Percentiles rank a stretch among this genome's conserved stretches.
These are phyloP conservation scores for Rhinella marina DNA, from an alignment of 2,797 vertebrate species.

Conservation along the genomic window DNA sequence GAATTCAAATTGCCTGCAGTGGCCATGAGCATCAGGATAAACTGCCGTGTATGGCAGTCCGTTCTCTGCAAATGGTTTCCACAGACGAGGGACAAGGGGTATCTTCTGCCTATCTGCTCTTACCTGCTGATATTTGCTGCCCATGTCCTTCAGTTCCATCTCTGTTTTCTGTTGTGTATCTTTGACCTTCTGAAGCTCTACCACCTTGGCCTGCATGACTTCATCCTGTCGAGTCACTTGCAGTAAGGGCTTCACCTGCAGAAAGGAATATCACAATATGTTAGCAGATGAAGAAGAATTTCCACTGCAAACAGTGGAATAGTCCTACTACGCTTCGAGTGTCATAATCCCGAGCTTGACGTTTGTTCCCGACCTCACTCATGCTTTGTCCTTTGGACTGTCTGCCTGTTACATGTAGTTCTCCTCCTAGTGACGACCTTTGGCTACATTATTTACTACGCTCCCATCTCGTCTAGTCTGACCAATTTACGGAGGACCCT, in stretches of 20 bases:
- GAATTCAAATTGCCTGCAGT: background rate
- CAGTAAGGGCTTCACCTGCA: conserved; percentile 88
- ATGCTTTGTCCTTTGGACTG: too few relatives aligned
- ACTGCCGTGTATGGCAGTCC: background rate
- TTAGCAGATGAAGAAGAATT: background rate
- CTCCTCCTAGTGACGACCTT: too few relatives aligned
- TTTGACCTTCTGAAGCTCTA: conserved; percentile 85
- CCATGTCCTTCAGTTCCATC: conserved; percentile 80
- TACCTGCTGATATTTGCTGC: conserved; percentile 84
- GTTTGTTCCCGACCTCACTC: too few relatives aligned
- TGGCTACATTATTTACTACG: too few relatives aligned
- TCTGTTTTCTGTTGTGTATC: conserved; percentile 81
- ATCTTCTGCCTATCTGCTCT: background rate
- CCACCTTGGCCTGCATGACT: conserved; percentile 84
- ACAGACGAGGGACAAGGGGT: background rate
- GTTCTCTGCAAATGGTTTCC: background rate
- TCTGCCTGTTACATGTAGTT: too few relatives aligned
- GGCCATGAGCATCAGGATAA: background rate
- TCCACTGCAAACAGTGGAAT: background rate
- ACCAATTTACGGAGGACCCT: too few relatives aligned
- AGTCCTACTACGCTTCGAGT: too few relatives aligned
- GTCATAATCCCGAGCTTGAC: too few relatives aligned
- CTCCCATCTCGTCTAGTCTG: too few relatives aligned
- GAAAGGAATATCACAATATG: background rate
- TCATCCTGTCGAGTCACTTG: conserved; percentile 92